A percentile compares a stretch with the other conserved stretches of the same genome.
Evolutionary conservation across 2,888 invertebrate genomes (phyloP).

Genomic region (Amphipoea oculea): DNA sequence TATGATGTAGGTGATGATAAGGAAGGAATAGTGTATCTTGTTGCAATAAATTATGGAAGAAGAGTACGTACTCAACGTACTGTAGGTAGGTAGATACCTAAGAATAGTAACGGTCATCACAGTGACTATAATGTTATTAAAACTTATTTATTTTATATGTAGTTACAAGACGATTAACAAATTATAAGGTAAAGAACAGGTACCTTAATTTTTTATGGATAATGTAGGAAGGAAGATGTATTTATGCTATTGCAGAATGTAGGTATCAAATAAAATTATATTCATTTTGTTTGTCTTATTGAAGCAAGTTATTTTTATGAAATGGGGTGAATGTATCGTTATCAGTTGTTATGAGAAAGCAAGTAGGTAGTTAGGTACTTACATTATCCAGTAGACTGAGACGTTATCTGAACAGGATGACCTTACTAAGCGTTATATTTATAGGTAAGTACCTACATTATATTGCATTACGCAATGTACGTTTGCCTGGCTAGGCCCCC

Average conservation of each 20-base stretch:
- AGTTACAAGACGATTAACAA: background rate
- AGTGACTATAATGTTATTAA: too few species aligned
- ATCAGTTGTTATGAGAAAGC: slow-evolving; percentile 25
- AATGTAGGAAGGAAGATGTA: background rate
- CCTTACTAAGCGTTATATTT: background rate
- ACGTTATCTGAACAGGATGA: slow-evolving; percentile 12
- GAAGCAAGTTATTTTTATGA: slow-evolving; percentile 11
- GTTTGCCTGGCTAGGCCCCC: too few species aligned
- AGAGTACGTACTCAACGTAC: background rate
- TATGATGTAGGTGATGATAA: slow-evolving; percentile 10
- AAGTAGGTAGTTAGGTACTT: slow-evolving; percentile 19
- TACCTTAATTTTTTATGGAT: background rate
- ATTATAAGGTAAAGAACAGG: background rate
- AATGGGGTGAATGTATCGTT: slow-evolving; percentile 41
- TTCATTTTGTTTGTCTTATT: slow-evolving; percentile 3
- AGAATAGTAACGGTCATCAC: background rate
- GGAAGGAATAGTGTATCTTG: background rate
- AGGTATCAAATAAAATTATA: background rate
- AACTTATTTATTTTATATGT: background rate
- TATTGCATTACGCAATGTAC: background rate
- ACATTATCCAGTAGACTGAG: background rate
- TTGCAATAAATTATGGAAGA: slow-evolving; percentile 19
- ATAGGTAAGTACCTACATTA: background rate
- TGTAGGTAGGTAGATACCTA: background rate
- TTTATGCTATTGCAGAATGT: background rate